Evolutionary conservation across 92 coral and sea anemone genomes (phyloP), one percentile per base, ranked within the genome.

Genomic region (Anthopleura xanthogrammica): DNA sequence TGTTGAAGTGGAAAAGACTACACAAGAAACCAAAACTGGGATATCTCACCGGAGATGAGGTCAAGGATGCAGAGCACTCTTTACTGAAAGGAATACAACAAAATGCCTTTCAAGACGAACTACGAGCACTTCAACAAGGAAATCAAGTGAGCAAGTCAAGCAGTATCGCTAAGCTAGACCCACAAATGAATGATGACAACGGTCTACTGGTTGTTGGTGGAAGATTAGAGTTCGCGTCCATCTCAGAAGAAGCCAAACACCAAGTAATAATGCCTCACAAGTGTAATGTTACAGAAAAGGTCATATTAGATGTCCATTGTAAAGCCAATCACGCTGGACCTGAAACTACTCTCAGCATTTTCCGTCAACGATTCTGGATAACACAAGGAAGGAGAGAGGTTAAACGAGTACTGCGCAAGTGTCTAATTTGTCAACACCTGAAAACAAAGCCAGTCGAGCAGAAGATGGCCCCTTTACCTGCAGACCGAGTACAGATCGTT

Each of bases 201-300:
- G 75, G 19, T 8, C 46, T 77, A 11, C 73, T 83, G n/a, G 52
- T 68, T 65, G 90, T 87, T n/a, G 90, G 86, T 76, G 90, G 87
- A 12, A 72, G 83, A 1, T n/a, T 84, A 36, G 83, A 84, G 52
- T 62, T 54, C 50, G 52, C 83, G 17, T 64, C 58, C 13, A 55
- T 84, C 36, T 76, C 87, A 19, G 81, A 75, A 41, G 74, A 52
- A 7, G 54, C 72, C 9, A 83, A 83, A 76, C 80, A 83, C 40
- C 83, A 81, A 65, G 72, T 83, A 16, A 83, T 83, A 50, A 48
- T 83, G 3, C 90, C 90, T 42, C 87, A 71, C 46, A 60, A 73
- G 7, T 68, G 77, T 12, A 41, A 40, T 14, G 36, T 77, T 11
- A 23, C 19, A 5, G 80, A 41, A 22, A 77, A 77, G 80, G 73